Evolutionary conservation across 2,888 invertebrate species (phyloP).

Genomic region (Nineta flava): DNA sequence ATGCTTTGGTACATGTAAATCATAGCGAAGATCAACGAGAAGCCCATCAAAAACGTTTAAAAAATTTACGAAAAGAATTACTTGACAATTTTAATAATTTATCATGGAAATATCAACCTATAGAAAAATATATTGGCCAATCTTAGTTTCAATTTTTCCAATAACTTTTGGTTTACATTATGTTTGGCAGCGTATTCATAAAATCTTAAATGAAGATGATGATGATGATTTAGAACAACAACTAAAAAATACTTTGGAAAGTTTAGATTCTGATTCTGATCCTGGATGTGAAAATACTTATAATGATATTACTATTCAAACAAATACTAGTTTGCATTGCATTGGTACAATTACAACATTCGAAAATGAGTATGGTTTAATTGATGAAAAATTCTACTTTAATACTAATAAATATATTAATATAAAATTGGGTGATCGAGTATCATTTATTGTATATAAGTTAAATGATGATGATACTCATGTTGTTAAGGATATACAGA

Average conservation of each 20-base stretch:
- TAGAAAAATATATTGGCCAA: slow-evolving; percentile 19
- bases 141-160: neutral
- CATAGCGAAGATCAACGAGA: slow-evolving; percentile 12
- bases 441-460: slow-evolving; percentile 39
- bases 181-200: no score
- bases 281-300: neutral
- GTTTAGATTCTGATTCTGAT: neutral
- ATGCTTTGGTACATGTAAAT: slow-evolving; percentile 1
- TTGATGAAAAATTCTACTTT: slow-evolving; percentile 42
- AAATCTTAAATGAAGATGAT: no score
- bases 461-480: slow-evolving; percentile 26
- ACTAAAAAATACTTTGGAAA: neutral
- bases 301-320: no score
- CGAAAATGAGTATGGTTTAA: slow-evolving; percentile 31
- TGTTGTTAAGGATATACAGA: slow-evolving; percentile 36
- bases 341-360: slow-evolving; percentile 44
- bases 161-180: neutral
- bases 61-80: slow-evolving; percentile 18
- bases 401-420: slow-evolving; percentile 25
- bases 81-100: slow-evolving; percentile 20
- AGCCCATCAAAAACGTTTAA: slow-evolving; percentile 18
- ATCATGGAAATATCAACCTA: slow-evolving; percentile 20
- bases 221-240: neutral
- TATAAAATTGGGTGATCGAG: slow-evolving; percentile 33
- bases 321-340: slow-evolving; percentile 15